phyloP scores from a whole-genome alignment of 2,888 invertebrate genomes.

The Seira ritae region DNA sequence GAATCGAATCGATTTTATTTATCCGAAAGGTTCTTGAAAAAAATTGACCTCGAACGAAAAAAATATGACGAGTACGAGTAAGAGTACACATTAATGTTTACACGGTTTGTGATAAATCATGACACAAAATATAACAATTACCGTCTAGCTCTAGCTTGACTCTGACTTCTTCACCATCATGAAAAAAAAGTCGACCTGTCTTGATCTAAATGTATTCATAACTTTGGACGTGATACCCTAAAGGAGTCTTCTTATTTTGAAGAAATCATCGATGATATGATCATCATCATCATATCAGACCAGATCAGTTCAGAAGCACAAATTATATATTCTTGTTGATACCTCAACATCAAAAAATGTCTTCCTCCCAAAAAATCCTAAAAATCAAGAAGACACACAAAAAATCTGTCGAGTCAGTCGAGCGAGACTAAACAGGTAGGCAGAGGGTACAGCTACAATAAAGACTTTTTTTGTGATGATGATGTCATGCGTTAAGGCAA shows the following conservation, averaged over 20 bases:
- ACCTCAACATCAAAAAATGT: slow-evolving; percentile 7
- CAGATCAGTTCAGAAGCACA: neutral
- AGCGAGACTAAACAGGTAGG: slow-evolving; percentile 2
- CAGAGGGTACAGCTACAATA: neutral
- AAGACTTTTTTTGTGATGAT: slow-evolving; percentile 20
- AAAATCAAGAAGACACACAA: slow-evolving; percentile 6
- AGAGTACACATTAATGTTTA: slow-evolving; percentile 26
- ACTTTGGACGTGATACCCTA: slow-evolving; percentile 39
- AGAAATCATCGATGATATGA: slow-evolving; percentile 35
- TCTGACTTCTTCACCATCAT: no score
- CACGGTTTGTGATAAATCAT: slow-evolving; percentile 53
- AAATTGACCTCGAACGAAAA: no score
- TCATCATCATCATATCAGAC: slow-evolving; percentile 18
- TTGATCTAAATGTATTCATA: slow-evolving; percentile 18
- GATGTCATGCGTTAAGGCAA: slow-evolving; percentile 36
- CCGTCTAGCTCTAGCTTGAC: neutral
- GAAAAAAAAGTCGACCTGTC: no score
- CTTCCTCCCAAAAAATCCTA: slow-evolving; percentile 5
- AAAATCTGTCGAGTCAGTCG: neutral
- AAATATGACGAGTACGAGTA: no score
- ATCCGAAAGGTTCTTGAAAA: no score
- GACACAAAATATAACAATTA: slow-evolving; percentile 42
- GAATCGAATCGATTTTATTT: no score
- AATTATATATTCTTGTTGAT: slow-evolving; percentile 7
- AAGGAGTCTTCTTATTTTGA: slow-evolving; percentile 31